These are phyloP conservation scores for Hydrotaea diabolus DNA, from an alignment of 2,888 invertebrate species.

Conservation along the genomic window DNA sequence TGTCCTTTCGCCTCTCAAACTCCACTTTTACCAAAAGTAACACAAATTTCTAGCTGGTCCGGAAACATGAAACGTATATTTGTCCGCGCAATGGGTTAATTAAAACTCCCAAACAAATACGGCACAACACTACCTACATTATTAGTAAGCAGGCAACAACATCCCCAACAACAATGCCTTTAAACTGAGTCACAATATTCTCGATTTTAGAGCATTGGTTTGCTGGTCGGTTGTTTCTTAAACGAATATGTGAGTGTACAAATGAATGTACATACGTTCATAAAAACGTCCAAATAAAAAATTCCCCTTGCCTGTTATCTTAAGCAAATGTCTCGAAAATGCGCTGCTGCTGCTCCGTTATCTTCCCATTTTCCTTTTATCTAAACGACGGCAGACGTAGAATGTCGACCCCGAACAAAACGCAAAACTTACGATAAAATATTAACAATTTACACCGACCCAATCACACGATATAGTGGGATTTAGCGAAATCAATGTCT, in stretches of 20 bases:
- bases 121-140: slow-evolving; percentile 6
- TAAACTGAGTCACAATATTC: slow-evolving; percentile 31
- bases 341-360: background rate
- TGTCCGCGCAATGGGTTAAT: slow-evolving; percentile 9
- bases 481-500: too few species aligned
- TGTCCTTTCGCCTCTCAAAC: too few species aligned
- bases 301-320: too few species aligned
- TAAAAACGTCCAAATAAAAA: too few species aligned
- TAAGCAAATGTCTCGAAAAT: background rate
- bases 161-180: background rate
- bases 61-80: too few species aligned
- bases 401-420: too few species aligned
- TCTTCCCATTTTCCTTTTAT: background rate
- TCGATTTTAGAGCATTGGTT: background rate
- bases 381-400: too few species aligned
- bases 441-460: background rate
- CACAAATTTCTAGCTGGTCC: too few species aligned
- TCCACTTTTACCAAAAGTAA: too few species aligned
- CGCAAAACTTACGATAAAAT: background rate
- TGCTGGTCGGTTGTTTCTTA: background rate
- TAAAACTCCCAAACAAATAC: slow-evolving; percentile 32
- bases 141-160: background rate
- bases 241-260: too few species aligned
- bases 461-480: too few species aligned
- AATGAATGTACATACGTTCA: too few species aligned